These are phyloP conservation scores for Pseudomyrmex pallidus DNA, from an alignment of 1,140 invertebrate species.

Conservation along the genomic window DNA sequence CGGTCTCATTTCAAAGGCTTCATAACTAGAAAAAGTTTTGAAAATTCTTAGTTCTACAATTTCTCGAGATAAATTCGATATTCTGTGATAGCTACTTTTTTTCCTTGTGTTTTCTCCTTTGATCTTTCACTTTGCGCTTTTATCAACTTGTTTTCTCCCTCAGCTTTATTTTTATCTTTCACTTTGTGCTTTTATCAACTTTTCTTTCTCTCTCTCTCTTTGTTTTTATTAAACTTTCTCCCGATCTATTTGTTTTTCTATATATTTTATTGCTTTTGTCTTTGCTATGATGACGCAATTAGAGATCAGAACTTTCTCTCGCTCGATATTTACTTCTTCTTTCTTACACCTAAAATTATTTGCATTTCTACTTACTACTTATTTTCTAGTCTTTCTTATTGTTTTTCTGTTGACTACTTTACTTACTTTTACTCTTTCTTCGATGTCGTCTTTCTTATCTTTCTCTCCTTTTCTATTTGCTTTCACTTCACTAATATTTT, in stretches of 20 bases:
- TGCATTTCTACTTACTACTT: conserved; percentile 1
- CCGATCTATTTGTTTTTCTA: neutral
- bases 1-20: neutral
- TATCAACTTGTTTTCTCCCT: neutral
- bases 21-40: conserved; percentile 9
- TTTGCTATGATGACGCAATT: neutral
- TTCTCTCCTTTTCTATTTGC: neutral
- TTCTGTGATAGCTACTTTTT: conserved; percentile 67
- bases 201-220: neutral
- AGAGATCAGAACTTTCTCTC: conserved; percentile 30
- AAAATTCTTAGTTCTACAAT: conserved; percentile 47
- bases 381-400: conserved; percentile 23
- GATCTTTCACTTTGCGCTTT: conserved; percentile 10
- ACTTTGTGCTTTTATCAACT: conserved; percentile 28
- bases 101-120: conserved; percentile 16
- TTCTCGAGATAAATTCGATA: conserved; percentile 62
- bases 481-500: conserved; percentile 12
- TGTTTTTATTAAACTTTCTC: too few species aligned
- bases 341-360: conserved; percentile 30
- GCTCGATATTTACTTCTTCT: neutral
- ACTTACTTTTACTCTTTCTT: too few species aligned
- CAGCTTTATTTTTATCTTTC: neutral
- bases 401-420: conserved; percentile 9
- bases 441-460: neutral
- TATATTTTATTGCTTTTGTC: conserved; percentile 33